Percentiles rank a stretch among this genome's conserved stretches.
phyloP scores from a whole-genome alignment of 2,797 vertebrate genomes.

The Xenentodon cancila region DNA sequence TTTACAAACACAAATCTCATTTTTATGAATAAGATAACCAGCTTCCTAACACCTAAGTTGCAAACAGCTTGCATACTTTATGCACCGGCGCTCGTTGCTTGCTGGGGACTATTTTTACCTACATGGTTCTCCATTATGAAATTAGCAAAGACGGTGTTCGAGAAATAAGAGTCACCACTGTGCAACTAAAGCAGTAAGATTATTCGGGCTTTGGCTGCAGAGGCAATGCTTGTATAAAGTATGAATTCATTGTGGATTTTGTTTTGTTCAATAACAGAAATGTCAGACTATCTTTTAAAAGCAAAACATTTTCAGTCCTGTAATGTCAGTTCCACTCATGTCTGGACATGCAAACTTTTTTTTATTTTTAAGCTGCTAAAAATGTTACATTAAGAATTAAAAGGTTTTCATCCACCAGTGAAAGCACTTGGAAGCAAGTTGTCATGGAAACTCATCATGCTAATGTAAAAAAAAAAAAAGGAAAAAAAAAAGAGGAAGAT shows the following conservation, averaged over 20 bases:
- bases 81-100: background rate
- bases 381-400: constrained; percentile 14
- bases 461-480: constrained; percentile 2
- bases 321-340: constrained; percentile 25
- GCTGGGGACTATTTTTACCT: constrained; percentile 1
- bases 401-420: constrained; percentile 41
- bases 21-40: constrained; percentile 3
- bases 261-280: constrained; percentile 24
- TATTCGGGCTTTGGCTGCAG: background rate
- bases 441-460: constrained; percentile 22
- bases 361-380: constrained; percentile 21
- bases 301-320: constrained; percentile 9
- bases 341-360: constrained; percentile 21
- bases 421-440: constrained; percentile 53
- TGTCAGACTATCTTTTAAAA: constrained; percentile 1
- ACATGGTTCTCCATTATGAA: background rate
- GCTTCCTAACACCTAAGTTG: background rate
- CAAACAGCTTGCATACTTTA: constrained; percentile 10
- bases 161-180: constrained; percentile 2
- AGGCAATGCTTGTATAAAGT: background rate
- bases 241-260: constrained; percentile 11
- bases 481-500: constrained; percentile 30
- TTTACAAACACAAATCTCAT: background rate
- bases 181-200: constrained; percentile 2
- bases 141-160: background rate